phyloP scores from a whole-genome alignment of 2,797 vertebrate species.

The Tadarida brasiliensis region DNA sequence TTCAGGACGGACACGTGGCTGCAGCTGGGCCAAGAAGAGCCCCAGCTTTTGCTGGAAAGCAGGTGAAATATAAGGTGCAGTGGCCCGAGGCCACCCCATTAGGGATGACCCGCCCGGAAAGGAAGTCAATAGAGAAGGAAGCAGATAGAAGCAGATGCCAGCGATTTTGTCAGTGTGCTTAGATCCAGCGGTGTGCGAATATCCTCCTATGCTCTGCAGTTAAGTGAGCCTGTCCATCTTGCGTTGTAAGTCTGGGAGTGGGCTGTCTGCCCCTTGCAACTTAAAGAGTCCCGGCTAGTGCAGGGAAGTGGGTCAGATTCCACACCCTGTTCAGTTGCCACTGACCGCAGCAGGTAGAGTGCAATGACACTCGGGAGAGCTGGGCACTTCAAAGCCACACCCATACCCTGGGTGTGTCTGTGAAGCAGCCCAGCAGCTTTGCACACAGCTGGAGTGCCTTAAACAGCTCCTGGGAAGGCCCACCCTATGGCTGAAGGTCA shows the following conservation, averaged over 20 bases:
- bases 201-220: too few species aligned
- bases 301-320: not conserved
- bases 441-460: not conserved
- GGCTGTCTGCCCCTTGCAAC: not conserved
- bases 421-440: not conserved
- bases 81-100: not conserved
- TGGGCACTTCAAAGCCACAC: not conserved
- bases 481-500: conserved; percentile 9
- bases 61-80: not conserved
- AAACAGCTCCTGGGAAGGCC: not conserved
- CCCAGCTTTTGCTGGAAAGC: not conserved
- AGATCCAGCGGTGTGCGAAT: not conserved
- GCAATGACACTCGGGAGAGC: not conserved
- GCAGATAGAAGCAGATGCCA: not conserved
- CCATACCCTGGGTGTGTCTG: not conserved
- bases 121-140: not conserved
- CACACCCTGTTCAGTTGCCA: not conserved
- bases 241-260: not conserved
- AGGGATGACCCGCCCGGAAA: not conserved
- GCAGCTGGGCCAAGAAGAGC: not conserved
- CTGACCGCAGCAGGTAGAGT: not conserved
- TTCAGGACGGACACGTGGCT: not conserved
- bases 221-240: not conserved
- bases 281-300: not conserved
- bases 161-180: not conserved